Evolutionary conservation across 2,113 vertebrate genomes (phyloP).

Genomic region (Zosterops borbonicus): DNA sequence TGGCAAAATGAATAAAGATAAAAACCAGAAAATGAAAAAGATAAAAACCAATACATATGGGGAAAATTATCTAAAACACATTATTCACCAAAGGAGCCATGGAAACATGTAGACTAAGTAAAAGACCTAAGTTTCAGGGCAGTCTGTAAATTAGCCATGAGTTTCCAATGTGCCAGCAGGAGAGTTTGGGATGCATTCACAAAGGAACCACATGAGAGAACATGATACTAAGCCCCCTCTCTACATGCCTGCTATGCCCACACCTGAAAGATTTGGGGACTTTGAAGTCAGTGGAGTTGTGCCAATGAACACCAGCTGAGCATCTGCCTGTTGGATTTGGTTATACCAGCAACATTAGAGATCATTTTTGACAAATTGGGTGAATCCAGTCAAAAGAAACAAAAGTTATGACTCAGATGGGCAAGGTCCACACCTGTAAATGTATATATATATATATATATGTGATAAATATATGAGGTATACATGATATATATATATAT

Average conservation of each 20-base stretch:
- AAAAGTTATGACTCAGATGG: not conserved
- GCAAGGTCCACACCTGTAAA: not conserved
- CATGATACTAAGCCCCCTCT: not conserved
- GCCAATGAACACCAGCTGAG: conserved; percentile 1
- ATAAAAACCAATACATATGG: not conserved
- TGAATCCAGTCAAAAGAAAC: not conserved
- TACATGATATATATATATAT: too few species aligned
- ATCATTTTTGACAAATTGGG: not conserved
- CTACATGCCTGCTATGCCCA: not conserved
- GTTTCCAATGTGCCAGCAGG: not conserved
- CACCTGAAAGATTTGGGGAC: conserved; percentile 15
- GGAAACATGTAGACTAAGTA: not conserved
- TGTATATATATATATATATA: too few species aligned
- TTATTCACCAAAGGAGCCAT: not conserved
- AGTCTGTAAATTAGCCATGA: not conserved
- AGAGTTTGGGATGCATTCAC: not conserved
- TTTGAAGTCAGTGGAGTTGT: conserved; percentile 32
- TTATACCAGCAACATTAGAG: not conserved
- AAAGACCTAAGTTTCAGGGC: not conserved
- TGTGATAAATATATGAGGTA: too few species aligned
- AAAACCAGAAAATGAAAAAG: not conserved
- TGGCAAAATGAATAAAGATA: not conserved
- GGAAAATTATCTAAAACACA: not conserved
- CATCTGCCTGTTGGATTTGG: not conserved
- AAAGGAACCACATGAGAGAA: conserved; percentile 41